Evolutionary conservation across 2,888 invertebrate genomes (phyloP).

Genomic region (Xiphydria camelus): DNA sequence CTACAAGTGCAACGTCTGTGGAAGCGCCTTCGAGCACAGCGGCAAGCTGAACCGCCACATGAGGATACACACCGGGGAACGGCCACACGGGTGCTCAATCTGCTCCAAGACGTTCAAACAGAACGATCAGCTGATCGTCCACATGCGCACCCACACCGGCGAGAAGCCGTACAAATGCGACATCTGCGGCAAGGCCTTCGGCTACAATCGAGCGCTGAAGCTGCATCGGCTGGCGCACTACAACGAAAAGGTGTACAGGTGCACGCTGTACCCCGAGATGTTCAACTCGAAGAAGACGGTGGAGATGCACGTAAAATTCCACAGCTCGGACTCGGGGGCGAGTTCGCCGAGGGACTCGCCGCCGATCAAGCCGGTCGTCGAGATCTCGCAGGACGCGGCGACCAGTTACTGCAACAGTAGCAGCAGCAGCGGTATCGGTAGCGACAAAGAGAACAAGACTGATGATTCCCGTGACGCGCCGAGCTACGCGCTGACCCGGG

Average conservation of each 20-base stretch:
- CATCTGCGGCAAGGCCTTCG: slow-evolving; percentile 87
- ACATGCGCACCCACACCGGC: slow-evolving; percentile 88
- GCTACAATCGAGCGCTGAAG: slow-evolving; percentile 89
- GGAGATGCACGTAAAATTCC: slow-evolving; percentile 85
- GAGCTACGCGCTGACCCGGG: slow-evolving; percentile 35
- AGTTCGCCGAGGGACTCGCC: slow-evolving; percentile 55
- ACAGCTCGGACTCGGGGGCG: slow-evolving; percentile 63
- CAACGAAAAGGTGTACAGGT: slow-evolving; percentile 90
- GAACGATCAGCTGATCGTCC: slow-evolving; percentile 87
- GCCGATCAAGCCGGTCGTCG: slow-evolving; percentile 50
- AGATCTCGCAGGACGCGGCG: slow-evolving; percentile 44
- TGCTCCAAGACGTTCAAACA: slow-evolving; percentile 91
- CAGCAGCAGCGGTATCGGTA: slow-evolving; percentile 21
- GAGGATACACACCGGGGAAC: slow-evolving; percentile 87
- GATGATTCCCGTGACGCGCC: slow-evolving; percentile 24
- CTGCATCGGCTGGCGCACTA: slow-evolving; percentile 88
- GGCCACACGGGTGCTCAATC: slow-evolving; percentile 85
- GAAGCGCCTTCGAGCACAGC: slow-evolving; percentile 87
- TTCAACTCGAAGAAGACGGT: slow-evolving; percentile 89
- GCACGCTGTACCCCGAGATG: slow-evolving; percentile 88
- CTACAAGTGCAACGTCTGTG: slow-evolving; percentile 86
- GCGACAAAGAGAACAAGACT: slow-evolving; percentile 49
- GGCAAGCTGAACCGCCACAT: slow-evolving; percentile 89
- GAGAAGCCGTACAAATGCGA: slow-evolving; percentile 91
- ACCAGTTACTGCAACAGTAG: slow-evolving; percentile 38